Evolutionary conservation across 2,888 invertebrate species (phyloP), one percentile per base, ranked within the genome.

Genomic region (Caenorhabditis sp.): DNA sequence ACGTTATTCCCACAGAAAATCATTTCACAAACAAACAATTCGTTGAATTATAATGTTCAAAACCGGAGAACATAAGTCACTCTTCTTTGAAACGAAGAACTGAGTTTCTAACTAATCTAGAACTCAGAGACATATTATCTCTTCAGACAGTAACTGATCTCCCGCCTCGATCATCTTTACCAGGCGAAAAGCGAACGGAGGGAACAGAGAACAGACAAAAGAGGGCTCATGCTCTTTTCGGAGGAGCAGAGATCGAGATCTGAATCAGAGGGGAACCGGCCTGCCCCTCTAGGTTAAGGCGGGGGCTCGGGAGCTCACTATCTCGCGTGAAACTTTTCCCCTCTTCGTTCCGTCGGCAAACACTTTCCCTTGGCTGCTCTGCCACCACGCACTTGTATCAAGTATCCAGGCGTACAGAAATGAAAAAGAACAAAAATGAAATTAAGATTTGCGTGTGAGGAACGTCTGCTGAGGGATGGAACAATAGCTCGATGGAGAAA

Each of bases 321-420:
- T 68, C 68, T 59, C 58, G 68, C 59, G 68, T 59, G 68, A 59
- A 58, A 68, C 30, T 41, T 58, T 68, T 55, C 24, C 30, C 39
- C 35, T 43, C 32, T 55, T 55, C 41, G 30, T n/a, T 50, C 48
- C 52, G 68, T 68, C 52, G 58, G 68, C 68, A 68, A 68, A 68
- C 68, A 68, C 56, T 52, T 59, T 58, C 48, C 58, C 48, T 46
- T 50, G 8, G 24, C 22, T 56, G 41, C 59, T 41, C 58, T 35
- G 43, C 48, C 59, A 68, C 58, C 68, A 68, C 68, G 59, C 68
- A 68, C 68, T 68, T 68, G 68, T 68, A 68, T 68, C 59, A 68
- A 68, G 68, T 68, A 68, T 68, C 68, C 68, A 48, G 66, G 58
- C 55, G 68, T 59, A 59, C 58, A 41, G 58, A 68, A 68, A 17